Conservation (phyloP, 2,888 invertebrate species). For the Smittia aterrima region DNA sequence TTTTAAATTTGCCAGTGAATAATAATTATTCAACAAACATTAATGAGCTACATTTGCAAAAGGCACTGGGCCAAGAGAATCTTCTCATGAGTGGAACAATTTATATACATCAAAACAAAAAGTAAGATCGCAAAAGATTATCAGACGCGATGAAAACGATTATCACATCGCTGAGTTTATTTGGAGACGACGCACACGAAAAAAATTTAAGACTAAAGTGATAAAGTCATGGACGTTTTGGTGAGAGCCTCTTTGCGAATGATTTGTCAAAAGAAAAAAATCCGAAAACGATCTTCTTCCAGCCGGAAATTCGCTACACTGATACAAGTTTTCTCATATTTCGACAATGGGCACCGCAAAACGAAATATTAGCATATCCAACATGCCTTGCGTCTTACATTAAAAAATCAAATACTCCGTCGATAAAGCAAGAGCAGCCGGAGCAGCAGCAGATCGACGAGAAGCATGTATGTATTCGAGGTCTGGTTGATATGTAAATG, state of each 20-base stretch:
- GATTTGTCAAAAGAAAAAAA: background rate
- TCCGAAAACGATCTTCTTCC: conserved; percentile 17
- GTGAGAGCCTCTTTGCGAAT: conserved; percentile 9
- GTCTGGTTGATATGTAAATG: conserved; percentile 12
- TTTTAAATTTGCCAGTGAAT: too few relatives aligned
- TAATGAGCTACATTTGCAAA: too few relatives aligned
- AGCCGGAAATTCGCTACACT: conserved; percentile 46
- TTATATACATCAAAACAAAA: background rate
- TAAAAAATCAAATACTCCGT: background rate
- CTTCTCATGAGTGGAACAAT: too few relatives aligned
- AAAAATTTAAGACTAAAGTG: background rate
- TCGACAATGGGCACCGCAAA: conserved; percentile 45
- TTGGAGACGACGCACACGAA: background rate
- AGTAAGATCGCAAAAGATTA: background rate
- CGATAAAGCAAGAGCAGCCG: conserved; percentile 1
- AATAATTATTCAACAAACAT: too few relatives aligned
- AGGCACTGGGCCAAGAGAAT: too few relatives aligned
- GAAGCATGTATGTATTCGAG: conserved; percentile 15
- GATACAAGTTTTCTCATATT: conserved; percentile 46
- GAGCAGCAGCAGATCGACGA: conserved; percentile 13
- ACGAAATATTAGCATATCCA: conserved; percentile 46
- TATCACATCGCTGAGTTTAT: background rate
- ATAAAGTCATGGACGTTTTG: conserved; percentile 37
- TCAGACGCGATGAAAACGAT: background rate
- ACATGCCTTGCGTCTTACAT: conserved; percentile 42